Conservation (phyloP, 2,888 invertebrate species). For the Ischnus inquisitorius region DNA sequence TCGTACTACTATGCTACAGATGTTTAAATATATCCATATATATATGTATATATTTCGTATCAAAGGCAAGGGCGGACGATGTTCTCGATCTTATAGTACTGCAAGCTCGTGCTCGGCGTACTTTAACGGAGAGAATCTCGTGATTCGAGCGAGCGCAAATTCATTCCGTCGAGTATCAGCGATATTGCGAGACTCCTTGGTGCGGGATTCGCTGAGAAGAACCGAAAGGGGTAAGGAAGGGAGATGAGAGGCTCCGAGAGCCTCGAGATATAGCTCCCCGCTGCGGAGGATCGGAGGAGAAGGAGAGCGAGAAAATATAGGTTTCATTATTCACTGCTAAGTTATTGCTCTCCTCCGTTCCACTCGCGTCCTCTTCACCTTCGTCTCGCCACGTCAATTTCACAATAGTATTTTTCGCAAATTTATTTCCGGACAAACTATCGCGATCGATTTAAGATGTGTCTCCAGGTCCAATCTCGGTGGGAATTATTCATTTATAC, state of each 20-base stretch:
- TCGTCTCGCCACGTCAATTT: slow-evolving; percentile 13
- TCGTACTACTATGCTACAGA: slow-evolving; percentile 1
- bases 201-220: neutral
- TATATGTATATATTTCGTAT: slow-evolving; percentile 14
- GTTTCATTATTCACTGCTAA: slow-evolving; percentile 58
- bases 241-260: neutral
- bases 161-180: slow-evolving; percentile 58
- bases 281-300: neutral
- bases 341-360: slow-evolving; percentile 44
- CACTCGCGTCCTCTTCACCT: neutral
- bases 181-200: slow-evolving; percentile 42
- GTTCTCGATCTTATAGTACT: slow-evolving; percentile 40
- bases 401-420: neutral
- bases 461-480: neutral
- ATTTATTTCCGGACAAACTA: neutral
- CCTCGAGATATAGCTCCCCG: neutral
- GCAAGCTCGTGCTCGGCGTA: slow-evolving; percentile 30
- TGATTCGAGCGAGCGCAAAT: slow-evolving; percentile 58
- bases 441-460: slow-evolving; percentile 25
- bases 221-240: neutral
- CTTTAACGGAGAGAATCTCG: slow-evolving; percentile 55
- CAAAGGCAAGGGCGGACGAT: slow-evolving; percentile 41
- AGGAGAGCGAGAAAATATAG: slow-evolving; percentile 40
- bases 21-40: neutral
- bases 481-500: neutral